Percentiles rank a stretch among this genome's conserved stretches.
These are phyloP conservation scores for Reticulitermes speratus DNA, from an alignment of 1,140 invertebrate genomes.

Conservation along the genomic window DNA sequence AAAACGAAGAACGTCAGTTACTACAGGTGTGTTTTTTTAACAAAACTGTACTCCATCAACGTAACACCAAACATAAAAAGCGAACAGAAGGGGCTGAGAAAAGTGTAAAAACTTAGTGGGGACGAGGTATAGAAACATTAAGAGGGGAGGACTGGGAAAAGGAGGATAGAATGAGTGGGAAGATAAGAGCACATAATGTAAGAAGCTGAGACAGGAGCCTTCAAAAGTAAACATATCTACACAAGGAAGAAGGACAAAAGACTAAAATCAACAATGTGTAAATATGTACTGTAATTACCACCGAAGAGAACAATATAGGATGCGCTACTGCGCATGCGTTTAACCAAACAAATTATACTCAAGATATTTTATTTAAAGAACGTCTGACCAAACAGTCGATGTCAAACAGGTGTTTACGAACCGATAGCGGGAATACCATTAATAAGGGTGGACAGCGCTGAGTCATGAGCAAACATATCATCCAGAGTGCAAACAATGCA, in stretches of 20 bases:
- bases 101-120: not conserved
- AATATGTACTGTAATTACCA: constrained; percentile 1
- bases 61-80: constrained; percentile 13
- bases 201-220: not conserved
- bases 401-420: not conserved
- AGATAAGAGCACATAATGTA: not conserved
- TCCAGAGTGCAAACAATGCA: too few species aligned
- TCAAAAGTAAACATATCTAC: constrained; percentile 6
- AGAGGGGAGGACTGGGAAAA: not conserved
- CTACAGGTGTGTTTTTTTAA: not conserved
- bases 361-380: not conserved
- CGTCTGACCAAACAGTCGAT: not conserved
- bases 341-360: constrained; percentile 18
- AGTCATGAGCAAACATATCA: too few species aligned
- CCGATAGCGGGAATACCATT: too few species aligned
- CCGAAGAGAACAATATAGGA: not conserved
- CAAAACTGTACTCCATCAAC: not conserved
- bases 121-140: not conserved
- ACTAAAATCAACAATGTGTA: not conserved
- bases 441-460: too few species aligned
- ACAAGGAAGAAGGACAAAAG: not conserved
- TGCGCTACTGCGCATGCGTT: not conserved
- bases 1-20: too few species aligned
- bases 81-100: not conserved
- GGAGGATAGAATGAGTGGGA: not conserved